Base-by-base conservation (phyloP, 2,888 invertebrate species). In the Cosmopolites sordidus region DNA sequence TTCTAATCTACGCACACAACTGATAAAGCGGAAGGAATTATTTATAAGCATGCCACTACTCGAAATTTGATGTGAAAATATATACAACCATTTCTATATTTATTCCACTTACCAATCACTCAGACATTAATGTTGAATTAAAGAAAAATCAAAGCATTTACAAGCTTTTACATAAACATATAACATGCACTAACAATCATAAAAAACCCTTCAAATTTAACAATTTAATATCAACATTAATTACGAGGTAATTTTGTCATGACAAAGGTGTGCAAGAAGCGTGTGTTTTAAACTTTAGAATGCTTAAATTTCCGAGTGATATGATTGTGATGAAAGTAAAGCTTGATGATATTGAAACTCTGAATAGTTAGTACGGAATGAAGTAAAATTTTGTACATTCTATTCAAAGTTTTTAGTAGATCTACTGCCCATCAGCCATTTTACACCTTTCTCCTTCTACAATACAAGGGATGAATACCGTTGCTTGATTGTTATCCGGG, bases 401-500 rank as follows among this genome's bases (percentile, higher is more conserved):
- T 55, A 55, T 51, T 47, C 55, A 55, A 41, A 55, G 48, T 14
- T 46, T 44, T 50, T 43, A 16, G 8, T 39, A 22, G 18, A 16
- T 3, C 4, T 41, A n/a, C 14, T 44, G 15, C 42, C 41, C 16
- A 14, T 16, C 37, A 47, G 14, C 12, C 16, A 30, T 37, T 41
- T 16, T 48, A 43, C 56, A 51, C 51, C 49, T 48, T 44, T 29
- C 38, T 33, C 43, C 44, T 41, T 45, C 51, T 45, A 59, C 48
- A 48, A 60, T 59, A 58, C 61, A 53, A 56, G 43, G 42, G 56
- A 63, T 67, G 68, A 71, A 70, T 74, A 74, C 74, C 74, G 74
- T 79, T 76, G 78, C 76, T 70, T 73, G 73, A 77, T 74, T 68
- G 78, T 79, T 79, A 78, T 80, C 79, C 69, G 61, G 59, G 58